Percentiles rank a stretch among this genome's conserved stretches.
Evolutionary conservation across 2,888 invertebrate genomes (phyloP).

Genomic region (Cantharis rufa): DNA sequence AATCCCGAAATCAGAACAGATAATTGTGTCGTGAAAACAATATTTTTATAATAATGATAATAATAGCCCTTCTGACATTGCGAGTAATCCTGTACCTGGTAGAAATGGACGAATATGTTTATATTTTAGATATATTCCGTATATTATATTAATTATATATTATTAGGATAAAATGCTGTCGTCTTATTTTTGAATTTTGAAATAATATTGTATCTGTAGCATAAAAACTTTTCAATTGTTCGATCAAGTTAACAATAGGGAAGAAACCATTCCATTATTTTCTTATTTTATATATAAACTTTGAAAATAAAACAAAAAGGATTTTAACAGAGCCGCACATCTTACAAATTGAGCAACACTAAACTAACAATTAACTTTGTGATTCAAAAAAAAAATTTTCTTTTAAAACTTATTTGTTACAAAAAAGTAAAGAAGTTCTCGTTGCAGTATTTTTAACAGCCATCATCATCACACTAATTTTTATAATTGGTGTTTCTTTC

Average conservation of each 20-base stretch:
- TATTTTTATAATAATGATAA: too few relatives aligned
- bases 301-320: background rate
- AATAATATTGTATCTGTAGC: background rate
- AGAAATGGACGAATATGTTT: too few relatives aligned
- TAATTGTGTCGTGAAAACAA: too few relatives aligned
- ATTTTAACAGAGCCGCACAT: background rate
- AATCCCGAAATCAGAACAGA: too few relatives aligned
- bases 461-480: background rate
- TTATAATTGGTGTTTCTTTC: background rate
- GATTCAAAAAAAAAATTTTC: background rate
- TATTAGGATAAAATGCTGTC: background rate
- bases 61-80: too few relatives aligned
- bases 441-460: background rate
- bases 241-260: background rate
- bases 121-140: too few relatives aligned
- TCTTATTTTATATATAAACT: background rate
- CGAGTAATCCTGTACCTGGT: too few relatives aligned
- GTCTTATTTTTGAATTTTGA: background rate
- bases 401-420: background rate
- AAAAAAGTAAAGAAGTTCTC: background rate
- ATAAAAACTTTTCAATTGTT: background rate
- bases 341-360: background rate
- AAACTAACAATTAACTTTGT: background rate
- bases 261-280: background rate
- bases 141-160: too few relatives aligned